Base-by-base conservation (phyloP, 2,888 invertebrate species). In the Perdita meconis region DNA sequence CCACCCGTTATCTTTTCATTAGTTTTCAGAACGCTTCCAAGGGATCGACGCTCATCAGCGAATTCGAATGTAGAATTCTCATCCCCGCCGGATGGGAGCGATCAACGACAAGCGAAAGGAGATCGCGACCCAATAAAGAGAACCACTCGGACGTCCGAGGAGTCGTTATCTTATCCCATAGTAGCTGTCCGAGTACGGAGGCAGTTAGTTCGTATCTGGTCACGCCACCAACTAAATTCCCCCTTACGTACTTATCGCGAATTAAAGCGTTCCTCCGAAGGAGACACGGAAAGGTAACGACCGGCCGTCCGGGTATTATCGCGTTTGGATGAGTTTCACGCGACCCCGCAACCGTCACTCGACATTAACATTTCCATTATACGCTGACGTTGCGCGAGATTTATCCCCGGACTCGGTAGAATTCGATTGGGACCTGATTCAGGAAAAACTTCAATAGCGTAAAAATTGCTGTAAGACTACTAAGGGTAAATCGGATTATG, bases 81-180 rank as follows among this genome's bases (percentile, higher is more conserved):
- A 30, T 30, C 30, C 30, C 30, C 36, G 13, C n/a, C 19, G 40
- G n/a, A n/a, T 42, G 53, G 19, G 63, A 60, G 47, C 67, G 83
- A 81, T 78, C 81, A 57, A 47, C 55, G 80, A 82, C 76, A 78
- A 77, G 69, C 55, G 80, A 69, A 75, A 73, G 73, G 75, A 78
- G 82, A 83, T 82, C 80, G 73, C 75, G 74, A 75, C 64, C 77
- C 83, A 86, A 87, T 87, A 85, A 81, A 87, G 84, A 85, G 84
- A 80, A 77, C 80, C 59, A 30, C 56, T 70, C 72, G 73, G 80
- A 78, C 81, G 74, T 76, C 71, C 59, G 61, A 70, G 67, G 66
- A 64, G 57, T 69, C 57, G 78, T 85, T 87, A 87, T 87, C 87
- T 87, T 82, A 87, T 85, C 85, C 78, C 65, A 36, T 67, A 75